phyloP scores from a whole-genome alignment of 2,888 invertebrate species.

The Hybos culiciformis region DNA sequence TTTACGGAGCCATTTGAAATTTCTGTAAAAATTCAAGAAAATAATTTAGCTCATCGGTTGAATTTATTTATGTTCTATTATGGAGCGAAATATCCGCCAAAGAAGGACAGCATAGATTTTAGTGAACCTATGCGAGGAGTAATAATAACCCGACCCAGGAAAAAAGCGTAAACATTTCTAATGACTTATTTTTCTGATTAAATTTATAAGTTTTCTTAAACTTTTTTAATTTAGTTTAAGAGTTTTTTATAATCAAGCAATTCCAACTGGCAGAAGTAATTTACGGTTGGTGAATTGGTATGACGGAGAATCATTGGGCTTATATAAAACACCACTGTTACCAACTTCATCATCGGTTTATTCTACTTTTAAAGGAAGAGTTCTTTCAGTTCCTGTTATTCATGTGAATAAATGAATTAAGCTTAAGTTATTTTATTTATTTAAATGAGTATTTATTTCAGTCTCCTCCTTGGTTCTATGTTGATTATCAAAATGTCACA shows the following conservation, averaged over 20 bases:
- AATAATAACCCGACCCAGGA: constrained; percentile 45
- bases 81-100: constrained; percentile 41
- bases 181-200: not conserved
- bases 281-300: constrained; percentile 61
- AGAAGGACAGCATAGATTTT: constrained; percentile 22
- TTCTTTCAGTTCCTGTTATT: constrained; percentile 55
- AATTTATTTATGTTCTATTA: constrained; percentile 54
- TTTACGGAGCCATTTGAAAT: constrained; percentile 27
- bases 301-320: constrained; percentile 41
- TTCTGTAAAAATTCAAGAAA: constrained; percentile 22
- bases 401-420: constrained; percentile 41
- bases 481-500: constrained; percentile 43
- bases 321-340: constrained; percentile 53
- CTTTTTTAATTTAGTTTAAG: constrained; percentile 40
- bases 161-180: constrained; percentile 22
- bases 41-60: constrained; percentile 25
- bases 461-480: constrained; percentile 68
- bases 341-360: constrained; percentile 48
- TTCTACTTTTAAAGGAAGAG: constrained; percentile 47
- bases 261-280: constrained; percentile 42
- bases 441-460: constrained; percentile 18
- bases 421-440: not conserved
- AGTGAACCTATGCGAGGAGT: constrained; percentile 40
- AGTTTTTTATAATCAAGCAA: constrained; percentile 58
- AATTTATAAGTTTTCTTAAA: not conserved